Conservation (phyloP, 2,113 vertebrate genomes). For the Pionites leucogaster region DNA sequence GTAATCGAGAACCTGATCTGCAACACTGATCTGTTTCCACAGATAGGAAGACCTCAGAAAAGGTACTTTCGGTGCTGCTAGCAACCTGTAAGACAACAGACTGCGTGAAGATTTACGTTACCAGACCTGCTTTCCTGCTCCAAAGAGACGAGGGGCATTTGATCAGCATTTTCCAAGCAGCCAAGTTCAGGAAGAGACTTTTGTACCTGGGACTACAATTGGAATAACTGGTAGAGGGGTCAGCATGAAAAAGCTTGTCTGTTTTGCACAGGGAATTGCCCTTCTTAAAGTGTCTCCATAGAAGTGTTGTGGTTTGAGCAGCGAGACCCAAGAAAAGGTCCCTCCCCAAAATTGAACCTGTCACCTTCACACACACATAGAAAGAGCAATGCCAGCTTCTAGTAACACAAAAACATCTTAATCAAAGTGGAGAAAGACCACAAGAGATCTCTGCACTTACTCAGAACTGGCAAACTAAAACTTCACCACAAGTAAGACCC, state of each 20-base stretch:
- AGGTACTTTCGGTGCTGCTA: not conserved
- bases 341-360: not conserved
- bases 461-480: not conserved
- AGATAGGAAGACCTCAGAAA: not conserved
- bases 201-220: not conserved
- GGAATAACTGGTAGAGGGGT: fast-evolving
- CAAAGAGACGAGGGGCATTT: not conserved
- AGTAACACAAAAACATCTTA: not conserved
- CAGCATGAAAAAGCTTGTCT: not conserved
- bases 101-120: not conserved
- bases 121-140: not conserved
- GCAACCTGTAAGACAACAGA: not conserved
- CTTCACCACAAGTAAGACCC: not conserved
- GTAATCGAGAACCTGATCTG: not conserved
- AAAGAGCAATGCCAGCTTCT: not conserved
- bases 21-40: not conserved
- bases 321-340: not conserved
- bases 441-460: not conserved
- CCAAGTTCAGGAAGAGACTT: not conserved
- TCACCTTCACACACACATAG: not conserved
- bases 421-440: not conserved
- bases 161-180: not conserved
- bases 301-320: not conserved
- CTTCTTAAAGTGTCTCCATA: not conserved
- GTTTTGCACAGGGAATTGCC: not conserved